These are phyloP conservation scores for Cirrhinus molitorella DNA, from an alignment of 2,797 vertebrate species.

Conservation along the genomic window DNA sequence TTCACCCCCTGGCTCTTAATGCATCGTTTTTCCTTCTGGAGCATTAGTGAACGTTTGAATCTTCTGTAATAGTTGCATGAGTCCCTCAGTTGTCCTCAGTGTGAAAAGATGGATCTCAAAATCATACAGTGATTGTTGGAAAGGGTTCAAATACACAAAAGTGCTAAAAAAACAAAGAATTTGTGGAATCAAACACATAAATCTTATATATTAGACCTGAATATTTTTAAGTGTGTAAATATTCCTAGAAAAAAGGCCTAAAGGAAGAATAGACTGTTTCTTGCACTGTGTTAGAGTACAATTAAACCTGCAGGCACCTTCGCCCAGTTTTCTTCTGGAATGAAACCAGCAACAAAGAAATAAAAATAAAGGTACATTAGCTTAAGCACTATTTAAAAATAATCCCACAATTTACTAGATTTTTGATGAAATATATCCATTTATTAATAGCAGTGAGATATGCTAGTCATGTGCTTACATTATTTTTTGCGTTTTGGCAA, in stretches of 20 bases:
- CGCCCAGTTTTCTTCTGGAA: conserved; percentile 30
- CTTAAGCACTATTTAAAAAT: background rate
- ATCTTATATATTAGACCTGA: background rate
- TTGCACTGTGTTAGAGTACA: conserved; percentile 19
- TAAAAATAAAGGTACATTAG: conserved; percentile 9
- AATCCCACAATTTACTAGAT: background rate
- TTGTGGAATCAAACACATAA: no score
- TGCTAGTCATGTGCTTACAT: background rate
- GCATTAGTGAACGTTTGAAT: no score
- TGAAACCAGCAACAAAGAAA: conserved; percentile 8
- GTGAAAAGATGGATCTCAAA: no score
- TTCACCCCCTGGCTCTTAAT: no score
- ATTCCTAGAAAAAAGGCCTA: background rate
- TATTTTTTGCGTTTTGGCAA: background rate
- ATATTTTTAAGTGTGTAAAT: background rate
- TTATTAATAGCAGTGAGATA: background rate
- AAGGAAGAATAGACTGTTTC: background rate
- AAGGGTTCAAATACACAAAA: no score
- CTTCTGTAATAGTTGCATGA: no score
- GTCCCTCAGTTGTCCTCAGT: no score
- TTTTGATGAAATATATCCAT: background rate
- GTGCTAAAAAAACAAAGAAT: no score
- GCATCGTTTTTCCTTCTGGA: no score
- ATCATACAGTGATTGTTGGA: no score
- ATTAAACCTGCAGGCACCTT: conserved; percentile 42